Base-by-base conservation (phyloP, 2,797 vertebrate species). In the Alauda arvensis region DNA sequence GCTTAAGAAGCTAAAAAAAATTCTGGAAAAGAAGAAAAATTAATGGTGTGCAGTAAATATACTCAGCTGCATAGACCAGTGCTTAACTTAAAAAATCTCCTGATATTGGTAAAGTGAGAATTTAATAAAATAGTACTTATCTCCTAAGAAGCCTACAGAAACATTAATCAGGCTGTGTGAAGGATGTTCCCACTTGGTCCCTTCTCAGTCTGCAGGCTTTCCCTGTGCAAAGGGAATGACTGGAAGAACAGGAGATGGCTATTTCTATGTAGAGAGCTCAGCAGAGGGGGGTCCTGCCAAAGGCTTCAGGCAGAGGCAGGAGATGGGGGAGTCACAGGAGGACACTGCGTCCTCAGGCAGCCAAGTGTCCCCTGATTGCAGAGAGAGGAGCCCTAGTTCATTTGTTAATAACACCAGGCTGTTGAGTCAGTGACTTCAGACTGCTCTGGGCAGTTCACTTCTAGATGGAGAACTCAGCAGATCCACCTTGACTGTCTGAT, bases 91-190 rank as follows among this genome's bases (percentile, higher is more conserved):
- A 37, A 75, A 91, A 80, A 71, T 74, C 78, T 77, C 67, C 45
- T 66, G 55, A 48, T 88, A 85, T 75, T 87, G 90, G 33, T 25
- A 43, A 48, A 85, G 51, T 25, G 19, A 88, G 45, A 91, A 62
- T 88, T 91, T 88, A 91, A 94, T 92, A 93, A 92, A 83, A 90
- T 53, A 61, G 49, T 75, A 21, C 77, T 93, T 91, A 81, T 82
- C 40, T 77, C 28, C 48, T 77, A 65, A 84, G 77, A 85, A 76
- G 5, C 33, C 46, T 34, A 15, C 26, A 83, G 51, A 56, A 71
- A 63, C 56, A 72, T 62, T 83, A 91, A 88, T 88, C 59, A 71
- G 45, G 14, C 24, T 72, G 14, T 28, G 16, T 23, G 68, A 86
- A 79, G 40, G 21, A 60, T 16, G 15, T 52, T 75, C 48, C 70